Conservation (phyloP, 53 echinoderm and acorn worm genomes). For the Luidia sarsii region DNA sequence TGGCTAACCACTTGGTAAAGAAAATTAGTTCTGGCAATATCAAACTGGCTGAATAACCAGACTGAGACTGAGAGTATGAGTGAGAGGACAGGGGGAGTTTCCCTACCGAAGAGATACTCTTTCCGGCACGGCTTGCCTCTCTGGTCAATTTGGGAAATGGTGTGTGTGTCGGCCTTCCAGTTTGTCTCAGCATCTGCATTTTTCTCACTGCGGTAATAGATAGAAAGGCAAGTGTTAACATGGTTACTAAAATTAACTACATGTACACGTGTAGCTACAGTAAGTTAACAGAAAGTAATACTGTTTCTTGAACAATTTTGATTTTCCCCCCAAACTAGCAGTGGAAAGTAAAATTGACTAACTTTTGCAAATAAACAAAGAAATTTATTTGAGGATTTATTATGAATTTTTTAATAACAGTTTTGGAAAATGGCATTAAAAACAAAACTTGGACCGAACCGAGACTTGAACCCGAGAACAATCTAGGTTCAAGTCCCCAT, state of each 20-base stretch:
- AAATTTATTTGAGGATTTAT: background rate
- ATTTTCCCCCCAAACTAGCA: no score
- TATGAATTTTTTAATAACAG: background rate
- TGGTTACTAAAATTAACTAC: no score
- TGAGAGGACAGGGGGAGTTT: no score
- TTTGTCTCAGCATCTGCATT: conserved; percentile 39
- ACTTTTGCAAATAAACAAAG: background rate
- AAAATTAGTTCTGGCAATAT: no score
- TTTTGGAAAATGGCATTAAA: background rate
- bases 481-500: background rate
- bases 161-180: conserved; percentile 75
- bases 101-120: conserved; percentile 77
- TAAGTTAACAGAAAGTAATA: no score
- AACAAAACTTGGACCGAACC: background rate
- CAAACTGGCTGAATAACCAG: no score
- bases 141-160: conserved; percentile 58
- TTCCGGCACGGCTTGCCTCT: conserved; percentile 58
- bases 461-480: background rate
- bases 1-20: no score
- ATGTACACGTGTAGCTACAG: no score
- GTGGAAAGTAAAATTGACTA: no score
- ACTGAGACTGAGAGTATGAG: no score
- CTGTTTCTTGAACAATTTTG: no score
- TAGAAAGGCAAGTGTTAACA: no score
- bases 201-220: conserved; percentile 56